A percentile compares a stretch with the other conserved stretches of the same genome.
These are phyloP conservation scores for Gnatocerus cornutus DNA, from an alignment of 2,888 invertebrate genomes.

Conservation along the genomic window DNA sequence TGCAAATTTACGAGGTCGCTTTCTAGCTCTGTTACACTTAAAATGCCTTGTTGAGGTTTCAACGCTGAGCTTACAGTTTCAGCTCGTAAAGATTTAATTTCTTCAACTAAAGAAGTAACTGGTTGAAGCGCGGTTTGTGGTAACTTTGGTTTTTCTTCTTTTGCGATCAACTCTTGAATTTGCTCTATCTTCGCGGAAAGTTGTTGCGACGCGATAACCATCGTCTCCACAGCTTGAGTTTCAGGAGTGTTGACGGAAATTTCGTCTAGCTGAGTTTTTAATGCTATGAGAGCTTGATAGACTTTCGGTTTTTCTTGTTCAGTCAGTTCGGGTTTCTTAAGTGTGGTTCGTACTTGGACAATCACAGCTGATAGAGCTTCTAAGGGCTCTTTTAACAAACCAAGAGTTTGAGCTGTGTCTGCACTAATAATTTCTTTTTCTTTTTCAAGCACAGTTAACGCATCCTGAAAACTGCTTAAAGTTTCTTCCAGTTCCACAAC, in stretches of 20 bases:
- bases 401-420: neutral
- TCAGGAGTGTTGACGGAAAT: slow-evolving; percentile 37
- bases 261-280: slow-evolving; percentile 50
- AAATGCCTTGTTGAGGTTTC: slow-evolving; percentile 54
- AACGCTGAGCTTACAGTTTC: slow-evolving; percentile 38
- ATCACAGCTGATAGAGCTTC: slow-evolving; percentile 47
- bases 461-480: slow-evolving; percentile 37
- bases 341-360: slow-evolving; percentile 44
- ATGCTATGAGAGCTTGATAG: slow-evolving; percentile 44
- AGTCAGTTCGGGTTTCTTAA: slow-evolving; percentile 48
- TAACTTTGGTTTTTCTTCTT: slow-evolving; percentile 20
- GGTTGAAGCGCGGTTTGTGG: slow-evolving; percentile 14
- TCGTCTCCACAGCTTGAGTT: slow-evolving; percentile 5
- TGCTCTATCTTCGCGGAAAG: slow-evolving; percentile 8
- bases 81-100: slow-evolving; percentile 37
- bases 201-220: neutral
- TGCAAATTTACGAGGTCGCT: slow-evolving; percentile 33
- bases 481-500: slow-evolving; percentile 48
- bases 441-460: slow-evolving; percentile 2
- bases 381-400: slow-evolving; percentile 38
- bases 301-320: slow-evolving; percentile 52
- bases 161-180: slow-evolving; percentile 31
- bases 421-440: neutral
- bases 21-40: slow-evolving; percentile 50
- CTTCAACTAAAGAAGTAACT: slow-evolving; percentile 43